These are phyloP conservation scores for Anguilla anguilla DNA, from an alignment of 2,797 vertebrate species.

Conservation along the genomic window DNA sequence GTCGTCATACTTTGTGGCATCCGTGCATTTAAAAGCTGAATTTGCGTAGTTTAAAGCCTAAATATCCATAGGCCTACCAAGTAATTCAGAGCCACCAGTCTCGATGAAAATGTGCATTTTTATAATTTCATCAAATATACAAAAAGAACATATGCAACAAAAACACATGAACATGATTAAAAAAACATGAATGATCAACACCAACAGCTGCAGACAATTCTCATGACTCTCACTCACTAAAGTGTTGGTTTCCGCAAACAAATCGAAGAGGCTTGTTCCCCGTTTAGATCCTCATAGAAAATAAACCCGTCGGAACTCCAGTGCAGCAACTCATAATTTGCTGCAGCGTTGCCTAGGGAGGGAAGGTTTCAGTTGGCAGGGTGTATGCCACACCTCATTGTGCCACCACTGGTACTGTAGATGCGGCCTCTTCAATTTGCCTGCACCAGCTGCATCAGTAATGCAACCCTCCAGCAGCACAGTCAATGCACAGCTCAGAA, in stretches of 20 bases:
- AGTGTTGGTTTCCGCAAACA: background rate
- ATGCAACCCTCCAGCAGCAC: background rate
- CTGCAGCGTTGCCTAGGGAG: background rate
- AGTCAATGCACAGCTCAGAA: background rate
- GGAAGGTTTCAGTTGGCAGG: background rate
- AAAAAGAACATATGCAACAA: constrained; percentile 57
- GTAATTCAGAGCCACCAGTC: constrained; percentile 23
- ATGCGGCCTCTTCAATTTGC: background rate
- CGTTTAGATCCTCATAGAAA: background rate
- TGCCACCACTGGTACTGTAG: background rate
- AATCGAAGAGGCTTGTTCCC: background rate
- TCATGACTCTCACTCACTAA: background rate
- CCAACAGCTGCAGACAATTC: background rate
- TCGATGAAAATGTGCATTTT: constrained; percentile 73
- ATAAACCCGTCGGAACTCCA: background rate
- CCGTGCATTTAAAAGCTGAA: background rate
- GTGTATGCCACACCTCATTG: background rate
- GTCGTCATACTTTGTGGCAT: background rate
- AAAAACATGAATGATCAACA: background rate
- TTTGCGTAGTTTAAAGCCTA: background rate
- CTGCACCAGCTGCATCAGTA: background rate
- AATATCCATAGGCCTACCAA: background rate
- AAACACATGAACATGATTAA: constrained; percentile 52
- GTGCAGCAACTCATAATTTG: background rate
- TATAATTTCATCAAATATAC: constrained; percentile 67